These are phyloP conservation scores for Hormiphora californensis DNA, from an alignment of 37 sponge, comb jelly and placozoan species.

Conservation along the genomic window DNA sequence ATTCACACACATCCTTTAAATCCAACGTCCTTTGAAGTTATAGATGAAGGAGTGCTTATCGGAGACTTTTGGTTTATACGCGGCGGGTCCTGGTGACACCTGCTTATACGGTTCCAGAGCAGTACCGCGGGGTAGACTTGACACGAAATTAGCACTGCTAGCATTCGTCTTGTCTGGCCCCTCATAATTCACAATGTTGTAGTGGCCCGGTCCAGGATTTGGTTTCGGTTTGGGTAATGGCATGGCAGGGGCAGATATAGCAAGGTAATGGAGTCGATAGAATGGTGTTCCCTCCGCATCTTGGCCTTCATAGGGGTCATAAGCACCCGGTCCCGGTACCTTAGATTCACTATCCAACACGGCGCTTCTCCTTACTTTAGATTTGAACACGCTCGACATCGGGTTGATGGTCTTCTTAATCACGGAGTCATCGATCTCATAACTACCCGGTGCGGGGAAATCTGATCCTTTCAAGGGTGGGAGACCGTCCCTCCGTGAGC, in stretches of 20 bases:
- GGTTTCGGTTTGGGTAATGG: slow-evolving; percentile 78
- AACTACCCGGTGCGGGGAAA: slow-evolving; percentile 69
- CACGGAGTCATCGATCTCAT: slow-evolving; percentile 61
- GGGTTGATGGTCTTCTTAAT: slow-evolving; percentile 54
- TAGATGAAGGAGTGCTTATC: slow-evolving; percentile 30
- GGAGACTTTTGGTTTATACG: slow-evolving; percentile 8
- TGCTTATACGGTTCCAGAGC: slow-evolving; percentile 46
- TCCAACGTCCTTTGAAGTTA: slow-evolving; percentile 52
- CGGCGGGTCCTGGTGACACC: slow-evolving; percentile 29
- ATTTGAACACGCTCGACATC: slow-evolving; percentile 64
- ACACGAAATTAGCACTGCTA: slow-evolving; percentile 35
- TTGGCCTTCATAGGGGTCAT: slow-evolving; percentile 48
- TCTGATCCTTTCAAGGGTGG: neutral
- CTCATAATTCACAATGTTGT: slow-evolving; percentile 61
- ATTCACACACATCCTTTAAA: too few species aligned
- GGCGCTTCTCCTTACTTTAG: slow-evolving; percentile 58
- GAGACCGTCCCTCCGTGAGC: neutral
- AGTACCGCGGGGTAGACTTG: slow-evolving; percentile 25
- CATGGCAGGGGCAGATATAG: slow-evolving; percentile 83
- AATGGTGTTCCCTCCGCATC: slow-evolving; percentile 36
- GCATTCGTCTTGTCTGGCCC: slow-evolving; percentile 10
- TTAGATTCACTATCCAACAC: slow-evolving; percentile 8
- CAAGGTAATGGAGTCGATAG: slow-evolving; percentile 65
- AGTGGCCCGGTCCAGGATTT: slow-evolving; percentile 81
- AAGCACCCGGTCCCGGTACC: slow-evolving; percentile 78